Conservation (phyloP, 2,113 vertebrate genomes). For the Alligator mississippiensis region DNA sequence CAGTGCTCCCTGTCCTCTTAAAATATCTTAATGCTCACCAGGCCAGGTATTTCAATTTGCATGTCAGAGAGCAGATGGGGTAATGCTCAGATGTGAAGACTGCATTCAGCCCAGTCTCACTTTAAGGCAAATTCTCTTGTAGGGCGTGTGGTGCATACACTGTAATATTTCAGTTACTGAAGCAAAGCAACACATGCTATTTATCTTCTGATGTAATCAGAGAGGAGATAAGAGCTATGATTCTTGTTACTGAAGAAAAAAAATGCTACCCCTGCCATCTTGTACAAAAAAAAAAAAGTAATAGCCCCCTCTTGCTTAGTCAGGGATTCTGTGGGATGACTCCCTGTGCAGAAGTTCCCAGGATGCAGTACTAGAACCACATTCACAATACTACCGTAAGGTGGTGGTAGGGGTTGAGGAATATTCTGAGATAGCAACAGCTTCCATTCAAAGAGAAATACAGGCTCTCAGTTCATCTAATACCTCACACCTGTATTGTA, state of each 20-base stretch:
- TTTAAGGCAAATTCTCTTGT: background rate
- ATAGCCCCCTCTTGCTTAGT: background rate
- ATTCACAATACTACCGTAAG: background rate
- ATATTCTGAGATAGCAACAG: background rate
- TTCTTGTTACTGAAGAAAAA: background rate
- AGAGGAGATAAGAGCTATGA: background rate
- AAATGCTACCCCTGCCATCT: background rate
- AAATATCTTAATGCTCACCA: background rate
- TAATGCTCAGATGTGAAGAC: background rate
- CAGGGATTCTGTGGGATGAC: background rate
- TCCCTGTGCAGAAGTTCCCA: background rate
- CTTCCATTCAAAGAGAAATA: background rate
- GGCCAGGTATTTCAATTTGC: background rate
- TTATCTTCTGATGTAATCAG: background rate
- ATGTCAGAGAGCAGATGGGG: background rate
- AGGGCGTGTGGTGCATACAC: fast-evolving
- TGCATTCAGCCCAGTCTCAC: background rate
- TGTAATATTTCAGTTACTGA: background rate
- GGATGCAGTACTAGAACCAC: too few relatives aligned
- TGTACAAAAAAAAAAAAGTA: background rate
- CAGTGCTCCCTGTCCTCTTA: background rate
- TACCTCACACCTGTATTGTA: background rate
- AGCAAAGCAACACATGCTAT: background rate
- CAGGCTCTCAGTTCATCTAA: background rate
- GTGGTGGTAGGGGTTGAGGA: background rate